Evolutionary conservation across 2,113 vertebrate species (phyloP).

Genomic region (Notarius quadriscutis): DNA sequence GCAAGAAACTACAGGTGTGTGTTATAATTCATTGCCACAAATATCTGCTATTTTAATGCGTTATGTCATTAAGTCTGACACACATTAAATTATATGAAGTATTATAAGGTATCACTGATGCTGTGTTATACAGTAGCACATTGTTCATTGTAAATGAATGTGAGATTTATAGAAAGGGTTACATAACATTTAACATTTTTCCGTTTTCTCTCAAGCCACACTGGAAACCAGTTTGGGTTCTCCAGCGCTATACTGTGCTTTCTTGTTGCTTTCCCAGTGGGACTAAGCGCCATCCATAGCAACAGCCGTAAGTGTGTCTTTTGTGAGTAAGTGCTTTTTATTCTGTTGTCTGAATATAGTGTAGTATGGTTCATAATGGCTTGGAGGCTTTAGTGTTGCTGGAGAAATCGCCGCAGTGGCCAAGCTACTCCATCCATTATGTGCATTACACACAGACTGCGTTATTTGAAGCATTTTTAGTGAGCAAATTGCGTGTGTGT

Average conservation of each 20-base stretch:
- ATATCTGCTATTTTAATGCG: neutral
- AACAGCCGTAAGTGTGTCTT: neutral
- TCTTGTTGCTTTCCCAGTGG: neutral
- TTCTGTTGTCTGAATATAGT: neutral
- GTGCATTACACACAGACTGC: constrained; percentile 23
- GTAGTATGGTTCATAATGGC: constrained; percentile 24
- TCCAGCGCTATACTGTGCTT: neutral
- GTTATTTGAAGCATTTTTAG: constrained; percentile 37
- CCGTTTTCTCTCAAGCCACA: neutral
- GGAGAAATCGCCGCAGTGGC: constrained; percentile 16
- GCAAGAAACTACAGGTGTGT: neutral
- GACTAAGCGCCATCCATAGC: neutral
- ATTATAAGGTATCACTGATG: neutral
- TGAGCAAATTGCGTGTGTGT: constrained; percentile 41
- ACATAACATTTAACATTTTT: neutral
- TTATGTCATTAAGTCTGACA: neutral
- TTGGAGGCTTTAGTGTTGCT: constrained; percentile 33
- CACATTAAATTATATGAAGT: neutral
- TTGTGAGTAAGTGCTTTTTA: constrained; percentile 14
- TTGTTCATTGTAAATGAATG: neutral
- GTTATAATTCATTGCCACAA: neutral
- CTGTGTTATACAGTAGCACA: too few relatives aligned
- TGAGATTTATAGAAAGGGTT: neutral
- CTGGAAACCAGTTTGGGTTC: neutral
- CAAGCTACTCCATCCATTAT: constrained; percentile 23